Conservation (phyloP, 2,797 vertebrate species). For the Pangasius macronema region DNA sequence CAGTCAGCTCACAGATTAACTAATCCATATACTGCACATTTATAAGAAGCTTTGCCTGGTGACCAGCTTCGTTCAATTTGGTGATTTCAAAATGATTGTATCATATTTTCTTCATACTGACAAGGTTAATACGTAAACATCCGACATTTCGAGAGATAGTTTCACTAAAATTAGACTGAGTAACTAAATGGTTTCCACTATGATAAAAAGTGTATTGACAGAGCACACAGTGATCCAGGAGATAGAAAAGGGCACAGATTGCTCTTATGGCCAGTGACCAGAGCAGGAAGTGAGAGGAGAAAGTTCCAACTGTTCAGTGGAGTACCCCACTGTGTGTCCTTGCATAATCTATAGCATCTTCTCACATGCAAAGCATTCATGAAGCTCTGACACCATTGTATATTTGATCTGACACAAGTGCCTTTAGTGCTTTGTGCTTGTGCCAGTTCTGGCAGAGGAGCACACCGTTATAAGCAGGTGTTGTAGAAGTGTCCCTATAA, state of each 20-base stretch:
- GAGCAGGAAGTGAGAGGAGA: slow-evolving; percentile 50
- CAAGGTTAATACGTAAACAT: slow-evolving; percentile 29
- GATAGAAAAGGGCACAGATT: slow-evolving; percentile 55
- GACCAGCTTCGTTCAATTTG: neutral
- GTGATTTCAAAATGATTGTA: slow-evolving; percentile 1
- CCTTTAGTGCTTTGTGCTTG: slow-evolving; percentile 12
- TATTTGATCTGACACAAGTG: neutral
- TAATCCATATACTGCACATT: neutral
- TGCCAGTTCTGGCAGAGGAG: slow-evolving; percentile 9
- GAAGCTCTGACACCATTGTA: neutral
- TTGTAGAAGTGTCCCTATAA: neutral
- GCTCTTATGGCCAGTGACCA: slow-evolving; percentile 55
- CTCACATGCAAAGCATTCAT: slow-evolving; percentile 2
- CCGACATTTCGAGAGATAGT: neutral
- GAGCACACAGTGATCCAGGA: slow-evolving; percentile 37
- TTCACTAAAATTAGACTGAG: neutral
- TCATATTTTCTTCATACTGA: slow-evolving; percentile 26
- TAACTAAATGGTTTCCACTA: neutral
- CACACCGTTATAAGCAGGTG: neutral
- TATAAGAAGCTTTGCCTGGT: neutral
- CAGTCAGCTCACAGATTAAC: neutral
- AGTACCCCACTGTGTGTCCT: slow-evolving; percentile 47
- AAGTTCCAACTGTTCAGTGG: slow-evolving; percentile 48
- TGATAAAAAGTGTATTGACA: slow-evolving; percentile 39
- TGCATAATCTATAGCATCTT: slow-evolving; percentile 33